These are phyloP conservation scores for Brotula barbata DNA, from an alignment of 2,797 vertebrate genomes.

Conservation along the genomic window DNA sequence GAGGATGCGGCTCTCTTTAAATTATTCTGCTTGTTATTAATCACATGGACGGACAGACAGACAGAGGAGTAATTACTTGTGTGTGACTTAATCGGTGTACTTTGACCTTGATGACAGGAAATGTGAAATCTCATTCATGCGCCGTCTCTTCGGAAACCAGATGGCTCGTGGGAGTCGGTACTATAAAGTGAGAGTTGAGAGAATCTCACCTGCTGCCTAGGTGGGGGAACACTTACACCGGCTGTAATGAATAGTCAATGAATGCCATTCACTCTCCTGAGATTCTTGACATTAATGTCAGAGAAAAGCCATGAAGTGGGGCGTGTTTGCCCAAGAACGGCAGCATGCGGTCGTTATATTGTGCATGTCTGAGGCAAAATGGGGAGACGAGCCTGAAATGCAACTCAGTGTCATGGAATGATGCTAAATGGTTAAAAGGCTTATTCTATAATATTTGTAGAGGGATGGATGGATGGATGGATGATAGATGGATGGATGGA, in stretches of 20 bases:
- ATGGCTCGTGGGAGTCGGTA: too few species aligned
- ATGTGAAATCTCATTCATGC: conserved; percentile 45
- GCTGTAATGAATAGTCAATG: conserved; percentile 72
- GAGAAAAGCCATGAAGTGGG: conserved; percentile 52
- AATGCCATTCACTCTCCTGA: conserved; percentile 61
- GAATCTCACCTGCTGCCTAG: conserved; percentile 58
- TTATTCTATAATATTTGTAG: too few species aligned
- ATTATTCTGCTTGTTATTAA: conserved; percentile 3
- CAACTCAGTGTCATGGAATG: too few species aligned
- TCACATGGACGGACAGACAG: neutral
- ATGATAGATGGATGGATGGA: too few species aligned
- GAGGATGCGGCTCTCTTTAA: conserved; percentile 21
- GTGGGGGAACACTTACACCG: conserved; percentile 47
- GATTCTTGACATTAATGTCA: conserved; percentile 70
- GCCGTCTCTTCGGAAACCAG: conserved; percentile 58
- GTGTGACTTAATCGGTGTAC: neutral
- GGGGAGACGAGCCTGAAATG: too few species aligned
- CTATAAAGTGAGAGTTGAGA: conserved; percentile 53
- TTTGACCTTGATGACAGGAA: conserved; percentile 31
- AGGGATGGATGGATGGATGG: too few species aligned
- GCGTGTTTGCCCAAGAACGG: conserved; percentile 50
- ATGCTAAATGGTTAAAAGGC: too few species aligned
- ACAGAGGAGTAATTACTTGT: conserved; percentile 14
- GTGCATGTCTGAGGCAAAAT: conserved; percentile 36
- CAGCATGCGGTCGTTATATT: conserved; percentile 32